phyloP scores from a whole-genome alignment of 2,888 invertebrate genomes.

The Lepidocyrtoides sp. region DNA sequence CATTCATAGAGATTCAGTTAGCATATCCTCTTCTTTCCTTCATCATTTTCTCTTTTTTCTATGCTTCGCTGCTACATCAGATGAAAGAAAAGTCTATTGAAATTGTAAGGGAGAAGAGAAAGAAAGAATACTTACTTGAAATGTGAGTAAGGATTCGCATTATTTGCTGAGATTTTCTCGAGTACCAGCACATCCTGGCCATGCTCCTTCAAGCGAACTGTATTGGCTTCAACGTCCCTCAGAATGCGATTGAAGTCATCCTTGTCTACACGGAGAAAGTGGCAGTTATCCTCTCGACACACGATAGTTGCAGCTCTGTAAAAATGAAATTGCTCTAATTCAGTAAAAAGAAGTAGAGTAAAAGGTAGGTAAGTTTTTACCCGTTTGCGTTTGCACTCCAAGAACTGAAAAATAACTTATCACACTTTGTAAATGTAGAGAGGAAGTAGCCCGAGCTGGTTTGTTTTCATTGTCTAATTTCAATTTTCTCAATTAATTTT shows the following conservation, averaged over 20 bases:
- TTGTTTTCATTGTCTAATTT: too few relatives aligned
- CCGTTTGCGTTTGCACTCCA: too few relatives aligned
- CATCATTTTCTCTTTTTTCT: neutral
- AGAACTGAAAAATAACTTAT: too few relatives aligned
- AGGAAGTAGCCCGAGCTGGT: too few relatives aligned
- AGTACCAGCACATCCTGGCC: slow-evolving; percentile 94
- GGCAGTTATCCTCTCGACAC: slow-evolving; percentile 93
- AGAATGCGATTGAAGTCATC: slow-evolving; percentile 92
- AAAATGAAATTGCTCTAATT: slow-evolving; percentile 64
- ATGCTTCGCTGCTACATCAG: too few relatives aligned
- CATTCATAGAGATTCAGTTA: neutral
- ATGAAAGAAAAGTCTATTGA: slow-evolving; percentile 14
- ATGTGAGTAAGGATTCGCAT: slow-evolving; percentile 87
- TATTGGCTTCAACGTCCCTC: slow-evolving; percentile 95
- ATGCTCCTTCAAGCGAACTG: slow-evolving; percentile 93
- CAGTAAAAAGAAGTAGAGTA: neutral
- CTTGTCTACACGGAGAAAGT: slow-evolving; percentile 94
- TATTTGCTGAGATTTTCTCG: slow-evolving; percentile 90
- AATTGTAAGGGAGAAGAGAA: slow-evolving; percentile 10
- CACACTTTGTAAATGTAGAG: too few relatives aligned
- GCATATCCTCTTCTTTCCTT: neutral
- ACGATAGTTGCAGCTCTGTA: slow-evolving; percentile 93
- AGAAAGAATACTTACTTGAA: slow-evolving; percentile 89
- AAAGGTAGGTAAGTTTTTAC: neutral
- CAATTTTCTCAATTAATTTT: too few relatives aligned